Evolutionary conservation across 2,888 invertebrate species (phyloP).

Genomic region (Ypsolopha scabrella): DNA sequence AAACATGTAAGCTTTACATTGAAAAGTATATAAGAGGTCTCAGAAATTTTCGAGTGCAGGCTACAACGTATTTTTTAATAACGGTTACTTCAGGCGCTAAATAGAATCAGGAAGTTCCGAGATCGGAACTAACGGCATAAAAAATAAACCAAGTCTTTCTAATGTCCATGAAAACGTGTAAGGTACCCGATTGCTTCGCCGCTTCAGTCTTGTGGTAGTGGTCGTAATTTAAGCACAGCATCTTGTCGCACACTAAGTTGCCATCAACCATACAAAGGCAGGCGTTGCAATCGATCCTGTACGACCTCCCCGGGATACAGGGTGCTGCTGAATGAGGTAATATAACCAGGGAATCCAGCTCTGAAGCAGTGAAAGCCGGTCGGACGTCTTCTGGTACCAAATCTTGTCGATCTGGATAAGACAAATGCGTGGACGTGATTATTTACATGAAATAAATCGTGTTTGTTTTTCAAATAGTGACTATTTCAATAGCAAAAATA

Average conservation of each 20-base stretch:
- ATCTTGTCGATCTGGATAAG: no score
- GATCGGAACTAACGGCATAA: no score
- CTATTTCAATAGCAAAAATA: background rate
- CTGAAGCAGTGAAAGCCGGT: constrained; percentile 10
- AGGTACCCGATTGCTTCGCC: background rate
- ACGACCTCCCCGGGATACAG: constrained; percentile 52
- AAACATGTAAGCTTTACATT: no score
- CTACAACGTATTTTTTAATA: no score
- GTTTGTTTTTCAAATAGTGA: background rate
- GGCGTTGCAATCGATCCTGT: constrained; percentile 61
- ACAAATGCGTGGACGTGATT: no score
- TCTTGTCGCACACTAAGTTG: constrained; percentile 47
- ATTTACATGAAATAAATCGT: no score
- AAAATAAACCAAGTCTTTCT: no score
- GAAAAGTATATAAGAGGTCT: no score
- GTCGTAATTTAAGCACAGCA: constrained; percentile 31
- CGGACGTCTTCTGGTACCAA: constrained; percentile 17
- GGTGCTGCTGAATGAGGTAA: constrained; percentile 21
- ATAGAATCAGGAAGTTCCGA: background rate
- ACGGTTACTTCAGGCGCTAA: no score
- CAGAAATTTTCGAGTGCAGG: no score
- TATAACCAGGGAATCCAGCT: constrained; percentile 15
- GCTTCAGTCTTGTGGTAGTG: constrained; percentile 20
- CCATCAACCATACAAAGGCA: constrained; percentile 59
- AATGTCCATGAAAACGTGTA: background rate